A percentile compares a stretch with the other conserved stretches of the same genome.
Conservation (phyloP, 2,888 invertebrate species). For the Polia nebulosa region DNA sequence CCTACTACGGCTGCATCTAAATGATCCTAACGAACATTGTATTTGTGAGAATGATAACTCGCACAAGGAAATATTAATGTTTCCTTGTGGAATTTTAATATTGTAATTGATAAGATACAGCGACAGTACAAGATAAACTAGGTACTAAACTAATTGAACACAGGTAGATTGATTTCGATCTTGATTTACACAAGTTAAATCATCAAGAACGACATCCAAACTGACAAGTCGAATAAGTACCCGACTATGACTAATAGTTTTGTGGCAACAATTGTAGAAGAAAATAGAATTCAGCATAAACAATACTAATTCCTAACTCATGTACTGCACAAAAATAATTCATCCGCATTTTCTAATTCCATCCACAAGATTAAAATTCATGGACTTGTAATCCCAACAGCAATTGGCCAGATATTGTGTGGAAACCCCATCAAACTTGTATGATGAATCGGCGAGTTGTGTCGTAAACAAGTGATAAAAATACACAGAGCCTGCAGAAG, state of each 20-base stretch:
- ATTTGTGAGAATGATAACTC: constrained; percentile 37
- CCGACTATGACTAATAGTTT: neutral
- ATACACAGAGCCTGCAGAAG: constrained; percentile 57
- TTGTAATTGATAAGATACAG: constrained; percentile 1
- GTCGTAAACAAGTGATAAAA: constrained; percentile 64
- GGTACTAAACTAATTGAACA: constrained; percentile 7
- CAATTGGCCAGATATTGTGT: constrained; percentile 44
- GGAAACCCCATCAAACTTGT: constrained; percentile 59
- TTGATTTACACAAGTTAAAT: neutral
- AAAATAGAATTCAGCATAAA: constrained; percentile 15
- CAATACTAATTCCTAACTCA: neutral
- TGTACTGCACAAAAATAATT: constrained; percentile 7
- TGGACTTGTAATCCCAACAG: constrained; percentile 46
- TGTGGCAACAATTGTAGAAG: neutral
- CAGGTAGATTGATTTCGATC: neutral
- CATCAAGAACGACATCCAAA: neutral
- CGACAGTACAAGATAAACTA: neutral
- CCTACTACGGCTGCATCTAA: constrained; percentile 46
- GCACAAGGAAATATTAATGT: constrained; percentile 36
- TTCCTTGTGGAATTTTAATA: constrained; percentile 40
- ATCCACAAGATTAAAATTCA: constrained; percentile 29
- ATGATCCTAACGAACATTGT: constrained; percentile 33
- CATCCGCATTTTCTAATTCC: constrained; percentile 22
- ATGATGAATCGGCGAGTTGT: constrained; percentile 53
- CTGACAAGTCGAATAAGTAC: neutral